These are phyloP conservation scores for Myotis pilosus DNA, from an alignment of 2,797 vertebrate species.

Conservation along the genomic window DNA sequence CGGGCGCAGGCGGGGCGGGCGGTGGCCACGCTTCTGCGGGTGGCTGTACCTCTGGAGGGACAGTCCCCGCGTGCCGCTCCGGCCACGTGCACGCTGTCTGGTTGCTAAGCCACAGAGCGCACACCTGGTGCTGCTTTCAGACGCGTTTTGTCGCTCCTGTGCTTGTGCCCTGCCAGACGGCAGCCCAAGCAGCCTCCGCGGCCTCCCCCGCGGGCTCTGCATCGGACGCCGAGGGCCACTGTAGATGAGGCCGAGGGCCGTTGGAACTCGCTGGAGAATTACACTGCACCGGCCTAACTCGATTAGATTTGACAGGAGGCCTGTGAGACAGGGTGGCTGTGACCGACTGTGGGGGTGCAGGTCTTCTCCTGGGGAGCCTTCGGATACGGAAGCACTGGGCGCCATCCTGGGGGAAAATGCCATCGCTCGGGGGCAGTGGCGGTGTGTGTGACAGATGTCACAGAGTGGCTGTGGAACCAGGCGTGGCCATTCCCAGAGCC, in stretches of 20 bases:
- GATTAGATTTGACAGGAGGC: background rate
- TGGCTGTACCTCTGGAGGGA: background rate
- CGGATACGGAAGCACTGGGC: background rate
- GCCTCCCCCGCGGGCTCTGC: background rate
- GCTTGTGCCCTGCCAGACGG: slow-evolving; percentile 21
- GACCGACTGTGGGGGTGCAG: background rate
- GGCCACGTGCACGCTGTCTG: slow-evolving; percentile 14
- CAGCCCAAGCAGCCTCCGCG: background rate
- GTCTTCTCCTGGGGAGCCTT: background rate
- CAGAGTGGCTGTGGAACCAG: background rate
- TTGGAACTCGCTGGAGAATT: background rate
- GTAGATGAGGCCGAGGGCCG: background rate
- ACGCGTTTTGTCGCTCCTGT: slow-evolving; percentile 37
- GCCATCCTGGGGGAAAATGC: background rate
- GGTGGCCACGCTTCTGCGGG: background rate
- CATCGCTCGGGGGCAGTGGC: background rate
- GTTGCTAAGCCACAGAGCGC: slow-evolving; percentile 64
- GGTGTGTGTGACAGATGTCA: background rate
- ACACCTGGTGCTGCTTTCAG: slow-evolving; percentile 23
- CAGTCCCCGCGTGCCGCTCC: slow-evolving; percentile 5
- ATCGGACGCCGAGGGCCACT: background rate
- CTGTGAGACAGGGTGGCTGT: background rate
- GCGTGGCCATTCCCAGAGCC: background rate
- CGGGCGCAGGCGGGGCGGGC: background rate
- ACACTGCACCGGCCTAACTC: background rate